Conservation (phyloP, 2,888 invertebrate genomes). For the Nudaria mundana region DNA sequence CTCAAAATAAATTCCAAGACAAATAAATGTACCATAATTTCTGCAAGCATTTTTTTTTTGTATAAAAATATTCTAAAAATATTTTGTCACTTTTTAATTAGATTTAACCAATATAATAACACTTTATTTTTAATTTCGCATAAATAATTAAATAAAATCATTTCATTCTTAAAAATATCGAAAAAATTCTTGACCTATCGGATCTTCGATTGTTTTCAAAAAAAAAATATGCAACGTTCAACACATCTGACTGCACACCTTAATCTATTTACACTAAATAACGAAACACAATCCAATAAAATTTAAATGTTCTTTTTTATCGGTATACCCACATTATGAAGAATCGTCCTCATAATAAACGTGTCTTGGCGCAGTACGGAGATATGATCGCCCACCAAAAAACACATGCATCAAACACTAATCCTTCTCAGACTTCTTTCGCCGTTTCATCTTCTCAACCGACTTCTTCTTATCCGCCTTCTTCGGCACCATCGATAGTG, state of each 20-base stretch:
- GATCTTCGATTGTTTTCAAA: too few species aligned
- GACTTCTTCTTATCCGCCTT: slow-evolving; percentile 51
- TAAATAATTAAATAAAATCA: too few species aligned
- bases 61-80: too few species aligned
- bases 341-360: not conserved
- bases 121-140: too few species aligned
- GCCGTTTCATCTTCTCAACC: slow-evolving; percentile 34
- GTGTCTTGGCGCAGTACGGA: slow-evolving; percentile 2
- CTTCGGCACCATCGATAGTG: slow-evolving; percentile 41
- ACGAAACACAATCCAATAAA: not conserved
- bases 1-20: not conserved
- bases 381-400: slow-evolving; percentile 44
- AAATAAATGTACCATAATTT: not conserved
- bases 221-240: slow-evolving; percentile 5
- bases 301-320: not conserved
- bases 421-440: slow-evolving; percentile 70
- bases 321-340: slow-evolving; percentile 15
- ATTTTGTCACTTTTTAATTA: too few species aligned
- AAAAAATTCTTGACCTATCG: too few species aligned
- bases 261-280: not conserved
- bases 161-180: too few species aligned
- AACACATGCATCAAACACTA: slow-evolving; percentile 73
- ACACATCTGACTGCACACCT: slow-evolving; percentile 6
- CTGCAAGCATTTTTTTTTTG: too few species aligned
- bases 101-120: too few species aligned